These are phyloP conservation scores for Agapostemon virescens DNA, from an alignment of 2,888 invertebrate species.

Conservation along the genomic window DNA sequence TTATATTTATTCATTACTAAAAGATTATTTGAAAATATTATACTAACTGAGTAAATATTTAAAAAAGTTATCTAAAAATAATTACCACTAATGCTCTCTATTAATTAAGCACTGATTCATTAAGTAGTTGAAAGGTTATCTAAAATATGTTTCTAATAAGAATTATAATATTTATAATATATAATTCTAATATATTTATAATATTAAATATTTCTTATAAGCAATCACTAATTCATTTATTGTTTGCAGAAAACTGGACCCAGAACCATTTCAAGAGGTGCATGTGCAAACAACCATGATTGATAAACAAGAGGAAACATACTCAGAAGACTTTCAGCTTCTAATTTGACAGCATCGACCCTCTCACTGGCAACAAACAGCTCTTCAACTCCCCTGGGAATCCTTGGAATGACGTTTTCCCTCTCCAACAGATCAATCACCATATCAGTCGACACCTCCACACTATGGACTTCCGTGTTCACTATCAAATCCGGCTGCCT, in stretches of 20 bases:
- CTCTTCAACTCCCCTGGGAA: constrained; percentile 80
- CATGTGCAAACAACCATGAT: background rate
- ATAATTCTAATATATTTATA: too few relatives aligned
- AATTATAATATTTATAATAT: too few relatives aligned
- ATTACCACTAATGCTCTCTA: too few relatives aligned
- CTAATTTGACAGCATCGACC: constrained; percentile 84
- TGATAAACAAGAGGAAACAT: background rate
- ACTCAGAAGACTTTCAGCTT: constrained; percentile 75
- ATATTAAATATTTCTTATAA: background rate
- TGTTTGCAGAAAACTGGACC: background rate
- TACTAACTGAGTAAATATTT: too few relatives aligned
- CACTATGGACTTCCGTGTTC: constrained; percentile 88
- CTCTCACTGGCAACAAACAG: constrained; percentile 88
- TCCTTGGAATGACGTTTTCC: constrained; percentile 83
- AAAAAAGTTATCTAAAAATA: too few relatives aligned
- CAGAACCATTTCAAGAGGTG: background rate
- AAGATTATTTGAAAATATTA: too few relatives aligned
- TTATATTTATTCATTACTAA: too few relatives aligned
- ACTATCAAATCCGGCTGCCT: constrained; percentile 91
- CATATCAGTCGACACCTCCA: constrained; percentile 92
- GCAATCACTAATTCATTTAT: background rate
- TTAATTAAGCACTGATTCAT: too few relatives aligned
- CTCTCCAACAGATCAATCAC: constrained; percentile 92
- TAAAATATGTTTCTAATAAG: too few relatives aligned
- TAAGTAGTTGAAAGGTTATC: background rate